Evolutionary conservation across 2,113 vertebrate genomes (phyloP), one percentile per base, ranked within the genome.

Genomic region (Aptenodytes forsteri): DNA sequence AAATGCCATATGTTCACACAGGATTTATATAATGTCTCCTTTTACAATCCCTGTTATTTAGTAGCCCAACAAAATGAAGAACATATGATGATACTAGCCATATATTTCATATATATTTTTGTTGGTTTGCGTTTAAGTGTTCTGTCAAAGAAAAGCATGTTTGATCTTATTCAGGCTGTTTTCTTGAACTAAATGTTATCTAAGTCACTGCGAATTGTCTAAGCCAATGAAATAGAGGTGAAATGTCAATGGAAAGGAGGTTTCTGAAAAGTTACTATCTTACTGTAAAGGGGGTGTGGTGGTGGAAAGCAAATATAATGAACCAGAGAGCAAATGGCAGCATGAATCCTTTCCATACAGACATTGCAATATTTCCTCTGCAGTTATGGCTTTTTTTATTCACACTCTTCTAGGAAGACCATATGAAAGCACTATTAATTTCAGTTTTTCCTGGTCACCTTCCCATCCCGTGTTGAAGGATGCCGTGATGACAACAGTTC

Each of bases 301-400:
- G 47, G 19, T 46, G 3, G 85, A 87, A 86, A 80, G 64, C 71
- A 96, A 97, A 94, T 88, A 94, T 5, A 94, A 91, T 86, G 78
- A 94, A 91, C 18, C 47, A 70, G 82, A 93, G 56, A 89, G 86
- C 81, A 97, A 97, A 97, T 59, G 55, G 67, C 55, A 93, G 32
- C 46, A 34, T 29, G 54, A 96, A 94, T 85, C 84, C 58, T 77
- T 88, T 95, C 79, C 26, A 40, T 66, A 77, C 30, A 96, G 71
- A 89, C 42, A 77, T 3, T 47, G 84, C 32, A 88, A n/a, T 92
- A 90, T 84, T 86, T 82, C 58, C 36, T 87, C 59, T 91, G 62
- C 47, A 65, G 46, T 75, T 72, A 69, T 1, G 7, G 14, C 62
- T 96, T 71, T 58, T 91, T 93, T 84, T 85, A 32, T 84, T 87